A percentile compares a stretch with the other conserved stretches of the same genome.
Conservation (phyloP, 1,140 invertebrate species). For the Hypothenemus hampei region DNA sequence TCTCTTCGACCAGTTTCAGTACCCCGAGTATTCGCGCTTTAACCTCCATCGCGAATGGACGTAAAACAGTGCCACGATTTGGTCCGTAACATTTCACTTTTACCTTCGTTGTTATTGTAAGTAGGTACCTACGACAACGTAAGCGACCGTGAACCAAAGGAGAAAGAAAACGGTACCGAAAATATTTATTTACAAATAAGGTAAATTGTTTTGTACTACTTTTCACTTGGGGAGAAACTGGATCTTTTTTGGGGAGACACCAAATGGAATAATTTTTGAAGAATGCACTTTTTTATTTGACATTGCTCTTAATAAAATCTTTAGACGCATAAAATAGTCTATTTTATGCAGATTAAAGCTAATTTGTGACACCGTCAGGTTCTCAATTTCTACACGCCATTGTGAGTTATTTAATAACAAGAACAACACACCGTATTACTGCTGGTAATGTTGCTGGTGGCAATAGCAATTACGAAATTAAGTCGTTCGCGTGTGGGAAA, state of each 20-base stretch:
- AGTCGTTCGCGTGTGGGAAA: conserved; percentile 5
- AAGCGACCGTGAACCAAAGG: conserved; percentile 25
- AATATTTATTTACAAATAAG: conserved; percentile 20
- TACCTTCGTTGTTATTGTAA: conserved; percentile 24
- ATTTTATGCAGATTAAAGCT: too few relatives aligned
- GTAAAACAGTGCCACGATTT: conserved; percentile 13
- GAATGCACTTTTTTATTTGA: too few relatives aligned
- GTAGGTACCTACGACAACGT: conserved; percentile 5
- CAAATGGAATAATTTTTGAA: too few relatives aligned
- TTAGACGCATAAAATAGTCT: too few relatives aligned
- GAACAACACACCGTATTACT: too few relatives aligned
- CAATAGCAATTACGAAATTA: not conserved
- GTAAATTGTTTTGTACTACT: conserved; percentile 17
- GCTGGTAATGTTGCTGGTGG: too few relatives aligned
- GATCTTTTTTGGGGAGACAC: too few relatives aligned
- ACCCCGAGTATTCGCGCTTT: conserved; percentile 14
- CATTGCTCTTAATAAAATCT: too few relatives aligned
- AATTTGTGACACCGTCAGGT: too few relatives aligned
- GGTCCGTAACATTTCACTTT: conserved; percentile 22
- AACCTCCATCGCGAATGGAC: conserved; percentile 26
- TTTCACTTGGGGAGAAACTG: too few relatives aligned
- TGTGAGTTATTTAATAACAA: too few relatives aligned
- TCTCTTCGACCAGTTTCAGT: not conserved
- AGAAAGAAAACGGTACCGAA: conserved; percentile 21
- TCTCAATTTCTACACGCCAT: too few relatives aligned